A percentile compares a stretch with the other conserved stretches of the same genome.
Conservation (phyloP, 92 coral and sea anemone species). For the Porites evermanni region DNA sequence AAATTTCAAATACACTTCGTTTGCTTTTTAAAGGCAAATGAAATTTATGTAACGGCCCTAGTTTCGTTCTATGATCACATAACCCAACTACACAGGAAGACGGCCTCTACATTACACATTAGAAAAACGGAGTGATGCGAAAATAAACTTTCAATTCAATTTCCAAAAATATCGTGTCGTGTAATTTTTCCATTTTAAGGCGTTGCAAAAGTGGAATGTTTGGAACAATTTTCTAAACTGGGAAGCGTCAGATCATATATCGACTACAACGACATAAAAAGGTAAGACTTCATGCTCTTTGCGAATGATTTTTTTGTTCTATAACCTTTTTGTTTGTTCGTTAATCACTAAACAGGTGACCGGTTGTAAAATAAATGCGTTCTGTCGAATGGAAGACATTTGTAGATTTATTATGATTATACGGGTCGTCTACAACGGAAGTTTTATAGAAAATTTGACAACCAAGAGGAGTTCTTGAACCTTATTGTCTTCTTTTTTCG, state of each 20-base stretch:
- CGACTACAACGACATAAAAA: slow-evolving; percentile 1
- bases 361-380: not conserved
- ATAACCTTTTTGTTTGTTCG: not conserved
- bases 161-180: not conserved
- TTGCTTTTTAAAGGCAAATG: slow-evolving; percentile 26
- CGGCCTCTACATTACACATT: not conserved
- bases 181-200: not conserved
- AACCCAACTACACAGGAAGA: not conserved
- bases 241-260: slow-evolving; percentile 18
- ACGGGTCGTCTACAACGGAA: slow-evolving; percentile 36
- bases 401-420: not conserved
- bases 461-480: not conserved
- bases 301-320: not conserved
- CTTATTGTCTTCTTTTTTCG: not conserved
- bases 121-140: not conserved
- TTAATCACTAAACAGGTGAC: not conserved
- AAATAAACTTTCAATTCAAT: slow-evolving; percentile 6
- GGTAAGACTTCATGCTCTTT: slow-evolving; percentile 26
- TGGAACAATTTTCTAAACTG: slow-evolving; percentile 10
- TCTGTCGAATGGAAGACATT: not conserved
- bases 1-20: slow-evolving; percentile 20
- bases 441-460: not conserved
- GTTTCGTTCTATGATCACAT: not conserved
- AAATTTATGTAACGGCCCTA: not conserved
- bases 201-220: slow-evolving; percentile 44